These are phyloP conservation scores for Eupithecia abbreviata DNA, from an alignment of 2,888 invertebrate species.

Conservation along the genomic window DNA sequence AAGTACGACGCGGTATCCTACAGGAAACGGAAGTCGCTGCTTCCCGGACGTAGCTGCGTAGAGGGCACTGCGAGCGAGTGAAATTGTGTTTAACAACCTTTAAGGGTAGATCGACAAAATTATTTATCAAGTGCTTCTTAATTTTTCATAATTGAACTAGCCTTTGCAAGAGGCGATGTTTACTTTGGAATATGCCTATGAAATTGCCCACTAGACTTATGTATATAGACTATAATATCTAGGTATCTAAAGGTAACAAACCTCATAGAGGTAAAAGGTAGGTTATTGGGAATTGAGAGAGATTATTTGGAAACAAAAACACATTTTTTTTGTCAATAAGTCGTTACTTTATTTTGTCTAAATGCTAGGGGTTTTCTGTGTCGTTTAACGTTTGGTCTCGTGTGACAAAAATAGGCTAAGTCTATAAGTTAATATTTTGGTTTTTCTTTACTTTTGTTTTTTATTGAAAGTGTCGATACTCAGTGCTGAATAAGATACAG, in stretches of 20 bases:
- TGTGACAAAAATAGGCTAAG: background rate
- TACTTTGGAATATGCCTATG: background rate
- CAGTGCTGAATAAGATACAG: too few species aligned
- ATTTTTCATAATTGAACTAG: slow-evolving; percentile 39
- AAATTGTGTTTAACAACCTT: slow-evolving; percentile 78
- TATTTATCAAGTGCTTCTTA: slow-evolving; percentile 59
- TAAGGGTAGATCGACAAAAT: slow-evolving; percentile 55
- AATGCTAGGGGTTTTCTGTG: too few species aligned
- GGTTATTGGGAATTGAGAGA: too few species aligned
- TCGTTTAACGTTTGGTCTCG: too few species aligned
- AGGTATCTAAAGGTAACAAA: too few species aligned
- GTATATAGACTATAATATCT: too few species aligned
- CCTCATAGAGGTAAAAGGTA: too few species aligned
- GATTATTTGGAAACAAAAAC: background rate
- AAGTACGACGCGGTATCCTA: slow-evolving; percentile 74
- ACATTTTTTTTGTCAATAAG: too few species aligned
- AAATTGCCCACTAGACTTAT: too few species aligned
- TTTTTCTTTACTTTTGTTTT: background rate
- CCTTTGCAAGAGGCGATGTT: background rate
- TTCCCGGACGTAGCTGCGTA: slow-evolving; percentile 78
- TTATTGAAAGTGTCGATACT: too few species aligned
- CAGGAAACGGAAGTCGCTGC: slow-evolving; percentile 79
- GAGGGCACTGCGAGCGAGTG: slow-evolving; percentile 71
- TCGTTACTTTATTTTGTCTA: too few species aligned
- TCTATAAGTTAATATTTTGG: background rate